phyloP scores from a whole-genome alignment of 2,797 vertebrate species.

The Cossypha niveicapilla region DNA sequence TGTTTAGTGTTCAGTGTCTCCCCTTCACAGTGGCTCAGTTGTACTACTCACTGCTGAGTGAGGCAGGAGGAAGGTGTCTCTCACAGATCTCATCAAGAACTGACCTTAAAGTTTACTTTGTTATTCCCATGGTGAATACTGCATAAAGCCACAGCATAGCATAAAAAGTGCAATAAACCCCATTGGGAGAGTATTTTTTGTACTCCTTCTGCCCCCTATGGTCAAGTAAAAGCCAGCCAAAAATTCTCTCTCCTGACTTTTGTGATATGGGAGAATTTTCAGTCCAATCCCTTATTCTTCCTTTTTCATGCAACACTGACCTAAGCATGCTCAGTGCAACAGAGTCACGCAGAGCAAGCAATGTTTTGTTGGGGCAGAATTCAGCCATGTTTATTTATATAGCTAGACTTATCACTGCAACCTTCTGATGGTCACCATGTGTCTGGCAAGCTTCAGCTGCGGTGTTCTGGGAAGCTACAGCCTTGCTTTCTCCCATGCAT shows the following conservation, averaged over 20 bases:
- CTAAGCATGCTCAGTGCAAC: neutral
- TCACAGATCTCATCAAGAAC: neutral
- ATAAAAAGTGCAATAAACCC: neutral
- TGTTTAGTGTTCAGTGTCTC: neutral
- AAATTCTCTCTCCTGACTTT: neutral
- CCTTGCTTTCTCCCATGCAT: conserved; percentile 44
- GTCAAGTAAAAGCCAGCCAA: neutral
- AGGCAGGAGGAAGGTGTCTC: neutral
- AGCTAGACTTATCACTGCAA: conserved; percentile 40
- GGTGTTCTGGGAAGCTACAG: conserved; percentile 49
- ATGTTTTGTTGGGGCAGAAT: neutral
- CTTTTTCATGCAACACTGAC: neutral
- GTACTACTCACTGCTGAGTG: neutral
- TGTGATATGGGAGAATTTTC: neutral
- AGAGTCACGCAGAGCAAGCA: neutral
- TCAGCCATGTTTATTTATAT: conserved; percentile 52
- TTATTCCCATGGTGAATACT: neutral
- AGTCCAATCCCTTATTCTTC: neutral
- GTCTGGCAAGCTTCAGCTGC: conserved; percentile 43
- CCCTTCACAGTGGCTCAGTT: neutral
- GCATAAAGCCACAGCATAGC: neutral
- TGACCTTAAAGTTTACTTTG: neutral
- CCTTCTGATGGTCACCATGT: conserved; percentile 57
- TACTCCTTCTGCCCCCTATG: neutral
- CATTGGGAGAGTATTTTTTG: neutral